Evolutionary conservation across 2,797 vertebrate species (phyloP), one percentile per base, ranked within the genome.

Genomic region (Pelochelys cantorii): DNA sequence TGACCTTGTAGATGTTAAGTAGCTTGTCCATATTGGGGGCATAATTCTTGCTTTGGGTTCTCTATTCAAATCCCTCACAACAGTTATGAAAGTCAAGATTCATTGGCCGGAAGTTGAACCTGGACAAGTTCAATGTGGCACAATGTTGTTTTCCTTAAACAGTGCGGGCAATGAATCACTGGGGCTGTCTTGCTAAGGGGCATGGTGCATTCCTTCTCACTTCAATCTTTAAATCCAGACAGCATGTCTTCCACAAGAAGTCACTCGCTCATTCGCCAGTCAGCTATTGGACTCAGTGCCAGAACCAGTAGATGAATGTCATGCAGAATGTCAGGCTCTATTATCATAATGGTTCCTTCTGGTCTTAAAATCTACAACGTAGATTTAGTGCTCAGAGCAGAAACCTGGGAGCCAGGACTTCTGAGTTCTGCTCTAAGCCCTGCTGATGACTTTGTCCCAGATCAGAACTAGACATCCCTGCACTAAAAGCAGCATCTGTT

Each of bases 201-300:
- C 52, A 62, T 34, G 74, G 77, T 29, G n/a, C 34, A 65, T 59
- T 9, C 91, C 79, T 74, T 62, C 55, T 12, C 11, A 82, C n/a
- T 53, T 12, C 0, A 3, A 85, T 68, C 79, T 94, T 88, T 90
- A 89, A 92, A 81, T 83, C 82, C 71, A 85, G 85, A 56, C 27
- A 59, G 31, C 22, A 57, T 56, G 68, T 22, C 7, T 79, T 42
- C 37, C 17, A 34, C 9, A 31, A 71, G 79, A 81, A 81, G 17
- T 34, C 62, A 17, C 20, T 6, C 37, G 7, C 22, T 74, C 22
- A 22, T 42, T 74, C 7, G 5, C 4, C 37, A 85, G 10, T 0
- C 0, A 65, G 48, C 9, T 5, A 25, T 1, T 4, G 65, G 71
- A 5, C 34, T 3, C 54, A 68, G 52, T 0, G 2, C 0, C 53